phyloP scores from a whole-genome alignment of 1,140 invertebrate genomes.

The Rhizoglyphus robini region DNA sequence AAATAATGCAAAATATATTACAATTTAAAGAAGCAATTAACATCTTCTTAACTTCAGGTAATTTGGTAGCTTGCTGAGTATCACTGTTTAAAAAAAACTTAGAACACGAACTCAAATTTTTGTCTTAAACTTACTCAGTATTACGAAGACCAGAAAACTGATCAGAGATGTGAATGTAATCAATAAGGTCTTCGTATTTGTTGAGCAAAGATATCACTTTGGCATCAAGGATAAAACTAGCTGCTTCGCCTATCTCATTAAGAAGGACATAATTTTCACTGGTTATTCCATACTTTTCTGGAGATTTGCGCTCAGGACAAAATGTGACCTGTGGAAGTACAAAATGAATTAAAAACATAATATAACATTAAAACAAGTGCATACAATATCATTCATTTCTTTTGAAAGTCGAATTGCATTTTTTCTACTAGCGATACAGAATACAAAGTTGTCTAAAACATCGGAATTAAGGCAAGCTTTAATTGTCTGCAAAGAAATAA shows the following conservation, averaged over 20 bases:
- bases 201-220: slow-evolving; percentile 61
- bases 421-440: slow-evolving; percentile 80
- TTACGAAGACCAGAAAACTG: slow-evolving; percentile 78
- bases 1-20: slow-evolving; percentile 32
- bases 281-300: slow-evolving; percentile 72
- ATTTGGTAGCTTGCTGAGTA: slow-evolving; percentile 37
- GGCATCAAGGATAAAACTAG: slow-evolving; percentile 63
- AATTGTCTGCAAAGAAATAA: slow-evolving; percentile 32
- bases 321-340: slow-evolving; percentile 54
- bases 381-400: slow-evolving; percentile 84
- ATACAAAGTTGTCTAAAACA: slow-evolving; percentile 84
- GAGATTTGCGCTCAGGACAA: slow-evolving; percentile 73
- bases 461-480: slow-evolving; percentile 74
- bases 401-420: slow-evolving; percentile 65
- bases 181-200: slow-evolving; percentile 70
- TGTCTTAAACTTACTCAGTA: slow-evolving; percentile 55
- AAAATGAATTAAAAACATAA: slow-evolving; percentile 22
- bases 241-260: slow-evolving; percentile 77
- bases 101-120: slow-evolving; percentile 3
- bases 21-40: slow-evolving; percentile 68
- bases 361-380: slow-evolving; percentile 29
- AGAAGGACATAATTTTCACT: slow-evolving; percentile 56
- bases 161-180: slow-evolving; percentile 95
- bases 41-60: slow-evolving; percentile 59
- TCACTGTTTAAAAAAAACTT: slow-evolving; percentile 37